Conservation (phyloP, 1,140 invertebrate genomes). For the Metaphire vulgaris region DNA sequence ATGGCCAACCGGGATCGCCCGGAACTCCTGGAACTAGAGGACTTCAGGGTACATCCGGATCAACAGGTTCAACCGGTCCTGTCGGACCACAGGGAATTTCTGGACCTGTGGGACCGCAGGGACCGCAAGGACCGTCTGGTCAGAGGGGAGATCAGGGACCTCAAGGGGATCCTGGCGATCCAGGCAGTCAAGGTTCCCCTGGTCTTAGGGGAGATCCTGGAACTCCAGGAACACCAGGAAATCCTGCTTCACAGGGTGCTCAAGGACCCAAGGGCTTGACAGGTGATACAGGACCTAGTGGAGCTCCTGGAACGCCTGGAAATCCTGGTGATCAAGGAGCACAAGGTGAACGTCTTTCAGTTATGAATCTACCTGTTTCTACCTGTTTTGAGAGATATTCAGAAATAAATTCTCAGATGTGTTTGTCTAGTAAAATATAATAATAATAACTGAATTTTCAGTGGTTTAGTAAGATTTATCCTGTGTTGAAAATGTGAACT, state of each 20-base stretch:
- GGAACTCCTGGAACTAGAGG: neutral
- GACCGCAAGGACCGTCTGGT: constrained; percentile 1
- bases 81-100: neutral
- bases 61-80: constrained; percentile 15
- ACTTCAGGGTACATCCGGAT: neutral
- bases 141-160: constrained; percentile 12
- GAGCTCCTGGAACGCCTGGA: constrained; percentile 15
- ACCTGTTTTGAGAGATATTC: too few species aligned
- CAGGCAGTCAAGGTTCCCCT: neutral
- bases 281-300: constrained; percentile 30
- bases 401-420: too few species aligned
- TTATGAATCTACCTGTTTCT: too few species aligned
- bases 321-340: neutral
- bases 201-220: constrained; percentile 2
- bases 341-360: too few species aligned
- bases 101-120: neutral
- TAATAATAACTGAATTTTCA: too few species aligned
- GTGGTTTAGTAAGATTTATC: too few species aligned
- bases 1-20: neutral
- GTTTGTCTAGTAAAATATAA: too few species aligned
- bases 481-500: too few species aligned
- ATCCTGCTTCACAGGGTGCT: constrained; percentile 19
- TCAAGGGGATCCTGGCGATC: neutral
- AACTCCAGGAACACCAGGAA: constrained; percentile 15
- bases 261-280: constrained; percentile 7